Percentiles rank a stretch among this genome's conserved stretches.
Evolutionary conservation across 2,797 vertebrate species (phyloP).

Genomic region (Periparus ater): DNA sequence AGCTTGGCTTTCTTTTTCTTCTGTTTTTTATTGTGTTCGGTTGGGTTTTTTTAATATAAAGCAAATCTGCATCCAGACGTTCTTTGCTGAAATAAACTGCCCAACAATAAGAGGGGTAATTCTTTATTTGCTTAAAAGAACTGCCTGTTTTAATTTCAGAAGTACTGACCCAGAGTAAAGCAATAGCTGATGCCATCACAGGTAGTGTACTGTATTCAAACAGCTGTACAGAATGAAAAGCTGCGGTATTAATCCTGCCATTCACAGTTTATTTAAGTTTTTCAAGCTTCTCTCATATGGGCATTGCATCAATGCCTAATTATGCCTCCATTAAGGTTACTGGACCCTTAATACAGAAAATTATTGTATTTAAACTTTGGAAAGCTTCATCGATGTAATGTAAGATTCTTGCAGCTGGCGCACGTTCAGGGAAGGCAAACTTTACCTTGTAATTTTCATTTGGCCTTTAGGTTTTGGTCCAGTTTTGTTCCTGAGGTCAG

Average conservation of each 20-base stretch:
- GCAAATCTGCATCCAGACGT: neutral
- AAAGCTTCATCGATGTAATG: neutral
- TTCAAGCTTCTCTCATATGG: conserved; percentile 57
- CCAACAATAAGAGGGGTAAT: conserved; percentile 5
- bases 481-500: neutral
- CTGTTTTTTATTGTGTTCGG: neutral
- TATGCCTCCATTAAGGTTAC: conserved; percentile 40
- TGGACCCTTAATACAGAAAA: conserved; percentile 53
- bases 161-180: conserved; percentile 7
- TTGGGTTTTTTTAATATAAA: neutral
- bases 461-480: neutral
- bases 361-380: conserved; percentile 55
- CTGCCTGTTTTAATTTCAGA: conserved; percentile 36
- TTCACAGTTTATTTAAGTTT: conserved; percentile 66
- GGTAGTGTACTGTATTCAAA: conserved; percentile 58
- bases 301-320: conserved; percentile 58
- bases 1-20: neutral
- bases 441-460: conserved; percentile 48
- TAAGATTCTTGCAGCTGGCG: conserved; percentile 12
- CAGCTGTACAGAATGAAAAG: conserved; percentile 55
- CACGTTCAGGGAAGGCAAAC: neutral
- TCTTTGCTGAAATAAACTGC: conserved; percentile 7
- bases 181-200: conserved; percentile 51
- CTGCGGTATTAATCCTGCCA: conserved; percentile 49
- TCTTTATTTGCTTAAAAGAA: conserved; percentile 25